Conservation (phyloP, 2,888 invertebrate genomes). For the Tolmerus cingulatus region DNA sequence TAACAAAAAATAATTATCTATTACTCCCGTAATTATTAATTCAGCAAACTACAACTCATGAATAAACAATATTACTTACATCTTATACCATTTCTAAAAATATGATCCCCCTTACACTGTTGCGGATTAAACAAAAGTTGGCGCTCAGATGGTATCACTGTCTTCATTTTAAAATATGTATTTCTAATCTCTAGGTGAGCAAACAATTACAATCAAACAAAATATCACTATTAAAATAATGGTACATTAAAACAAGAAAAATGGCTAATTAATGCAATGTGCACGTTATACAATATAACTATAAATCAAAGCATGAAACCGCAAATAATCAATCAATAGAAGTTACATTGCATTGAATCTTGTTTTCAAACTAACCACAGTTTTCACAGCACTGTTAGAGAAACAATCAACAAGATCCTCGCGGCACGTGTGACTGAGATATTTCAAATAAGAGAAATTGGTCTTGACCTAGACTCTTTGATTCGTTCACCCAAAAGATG, state of each 20-base stretch:
- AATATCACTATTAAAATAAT: not conserved
- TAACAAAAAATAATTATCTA: too few species aligned
- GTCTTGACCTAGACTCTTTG: not conserved
- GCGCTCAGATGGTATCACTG: not conserved
- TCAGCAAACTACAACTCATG: not conserved
- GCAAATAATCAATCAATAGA: not conserved
- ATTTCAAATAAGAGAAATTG: not conserved
- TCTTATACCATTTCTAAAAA: not conserved
- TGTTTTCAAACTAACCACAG: not conserved
- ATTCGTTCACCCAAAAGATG: not conserved
- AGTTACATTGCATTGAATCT: not conserved
- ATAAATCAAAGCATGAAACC: not conserved
- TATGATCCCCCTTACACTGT: not conserved
- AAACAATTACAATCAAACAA: not conserved
- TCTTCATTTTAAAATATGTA: not conserved
- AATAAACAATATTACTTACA: not conserved
- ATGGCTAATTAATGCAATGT: too few species aligned
- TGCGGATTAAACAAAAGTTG: not conserved
- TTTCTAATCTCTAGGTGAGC: not conserved
- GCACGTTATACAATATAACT: not conserved
- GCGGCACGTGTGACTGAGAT: not conserved
- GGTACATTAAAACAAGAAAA: too few species aligned
- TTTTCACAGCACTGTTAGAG: not conserved
- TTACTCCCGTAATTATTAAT: too few species aligned
- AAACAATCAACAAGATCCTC: not conserved